Evolutionary conservation across 2,797 vertebrate genomes (phyloP).

Genomic region (Propithecus perrieri): DNA sequence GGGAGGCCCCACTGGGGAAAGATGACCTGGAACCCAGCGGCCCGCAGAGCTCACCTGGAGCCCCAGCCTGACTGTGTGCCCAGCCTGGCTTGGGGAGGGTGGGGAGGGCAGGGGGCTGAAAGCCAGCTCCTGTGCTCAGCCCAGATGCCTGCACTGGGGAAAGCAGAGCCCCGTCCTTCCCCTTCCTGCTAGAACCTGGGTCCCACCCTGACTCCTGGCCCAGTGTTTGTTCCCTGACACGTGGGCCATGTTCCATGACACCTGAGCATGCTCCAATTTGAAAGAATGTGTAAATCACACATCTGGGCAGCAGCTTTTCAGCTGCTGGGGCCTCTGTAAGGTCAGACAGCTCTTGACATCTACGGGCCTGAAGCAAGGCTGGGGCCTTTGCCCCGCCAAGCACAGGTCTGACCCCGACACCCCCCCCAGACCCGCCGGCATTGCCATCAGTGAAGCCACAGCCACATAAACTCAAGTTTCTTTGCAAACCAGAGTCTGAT

Average conservation of each 20-base stretch:
- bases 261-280: rapidly evolving
- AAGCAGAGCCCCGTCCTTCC: neutral
- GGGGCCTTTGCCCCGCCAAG: rapidly evolving
- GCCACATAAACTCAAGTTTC: neutral
- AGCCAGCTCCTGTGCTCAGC: rapidly evolving
- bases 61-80: rapidly evolving
- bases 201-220: neutral
- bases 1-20: rapidly evolving
- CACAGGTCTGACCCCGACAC: rapidly evolving
- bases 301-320: neutral
- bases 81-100: neutral
- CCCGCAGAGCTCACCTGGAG: neutral
- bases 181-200: neutral
- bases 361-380: neutral
- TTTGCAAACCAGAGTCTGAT: neutral
- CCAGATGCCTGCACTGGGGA: rapidly evolving
- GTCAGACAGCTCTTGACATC: neutral
- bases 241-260: neutral
- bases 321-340: neutral
- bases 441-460: neutral
- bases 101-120: neutral
- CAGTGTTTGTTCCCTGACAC: rapidly evolving
- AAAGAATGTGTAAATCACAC: neutral
- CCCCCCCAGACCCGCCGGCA: neutral
- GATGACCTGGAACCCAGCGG: neutral